Base-by-base conservation (phyloP, 2,888 invertebrate genomes). In the Monopis laevigella region DNA sequence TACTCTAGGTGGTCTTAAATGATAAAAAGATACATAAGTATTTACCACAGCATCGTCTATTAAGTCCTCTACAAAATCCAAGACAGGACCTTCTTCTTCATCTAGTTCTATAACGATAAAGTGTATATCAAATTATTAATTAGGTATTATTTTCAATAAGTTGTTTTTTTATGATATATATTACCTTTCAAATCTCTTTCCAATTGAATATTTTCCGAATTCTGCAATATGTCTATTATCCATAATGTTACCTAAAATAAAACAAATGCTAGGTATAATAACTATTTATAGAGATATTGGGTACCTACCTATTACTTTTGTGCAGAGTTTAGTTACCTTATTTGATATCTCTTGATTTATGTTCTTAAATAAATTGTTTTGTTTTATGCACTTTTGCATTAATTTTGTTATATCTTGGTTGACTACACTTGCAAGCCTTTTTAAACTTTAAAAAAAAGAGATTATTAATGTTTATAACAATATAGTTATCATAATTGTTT, bases 161-260 rank as follows among this genome's bases (percentile, higher is more conserved):
- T 24, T 24, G 5, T 24, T 24, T 24, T 24, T 24, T 24, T 10
- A 7, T 24, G 6, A 32, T 5, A 32, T n/a, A 29, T n/a, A 29
- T 4, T 57, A 75, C 78, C 78, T 57, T 48, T 53, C 29, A 71
- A 53, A 39, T 70, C 65, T 44, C 73, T 70, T 50, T 69, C 58
- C 43, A 73, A 49, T 18, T 66, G 47, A 44, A 58, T 70, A 14
- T 53, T 48, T 4, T 54, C 46, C 3, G 66, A 46, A 30, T 74
- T 69, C 27, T 66, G 59, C 8, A 80, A 50, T 43, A 78, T 58
- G 30, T 50, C 51, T 29, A 55, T 48, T 35, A 75, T 64, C 78
- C 78, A 80, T 34, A 66, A 41, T 39, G 75, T 56, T 28, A 77
- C 51, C 77, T 74, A 41, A 27, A 48, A 45, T 41, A 32, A 18